Evolutionary conservation across 2,113 vertebrate species (phyloP), one percentile per base, ranked within the genome.

Genomic region (Silurus glanis): DNA sequence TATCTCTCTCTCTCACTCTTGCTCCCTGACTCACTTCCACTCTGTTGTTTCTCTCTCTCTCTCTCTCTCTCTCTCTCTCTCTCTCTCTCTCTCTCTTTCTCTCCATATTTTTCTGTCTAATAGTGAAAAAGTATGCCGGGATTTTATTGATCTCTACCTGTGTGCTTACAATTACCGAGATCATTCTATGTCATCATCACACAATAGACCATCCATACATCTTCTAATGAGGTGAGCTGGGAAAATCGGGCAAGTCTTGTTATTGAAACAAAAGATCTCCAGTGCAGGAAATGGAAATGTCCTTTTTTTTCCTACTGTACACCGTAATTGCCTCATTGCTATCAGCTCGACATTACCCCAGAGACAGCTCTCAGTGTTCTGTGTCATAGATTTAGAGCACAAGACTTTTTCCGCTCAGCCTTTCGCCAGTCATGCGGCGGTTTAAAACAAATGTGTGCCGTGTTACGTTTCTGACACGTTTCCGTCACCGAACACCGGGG

Each of bases 181-280:
- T 84, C 37, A 47, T 62, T 76, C 83, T 28, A 45, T 76, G 72
- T 64, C 83, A 62, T 84, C 71, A 84, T 62, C 49, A 74, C 71
- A 84, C 71, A 88, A 72, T 19, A 76, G 59, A 37, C 14, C 47
- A 62, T 14, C 23, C 83, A 81, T 28, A 86, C 64, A 84, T 85
- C 79, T 75, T 58, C 61, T 56, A 75, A 75, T 82, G 79, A 75
- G 87, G 28, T 16, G 67, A 62, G 59, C 49, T 8, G 80, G 49
- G 58, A 80, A 81, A 85, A 58, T 78, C 84, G 21, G 74, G 75
- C 21, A 51, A 53, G 59, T 78, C 25, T 37, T 61, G 56, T 88
- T 82, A 88, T 85, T 86, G 86, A 87, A 87, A 89, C 76, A 88
- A 88, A 89, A 82, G 85, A 88, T 49, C 84, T 84, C 71, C 13